A percentile compares a stretch with the other conserved stretches of the same genome.
Evolutionary conservation across 2,888 invertebrate species (phyloP).

Genomic region (Heliconius ismenius): DNA sequence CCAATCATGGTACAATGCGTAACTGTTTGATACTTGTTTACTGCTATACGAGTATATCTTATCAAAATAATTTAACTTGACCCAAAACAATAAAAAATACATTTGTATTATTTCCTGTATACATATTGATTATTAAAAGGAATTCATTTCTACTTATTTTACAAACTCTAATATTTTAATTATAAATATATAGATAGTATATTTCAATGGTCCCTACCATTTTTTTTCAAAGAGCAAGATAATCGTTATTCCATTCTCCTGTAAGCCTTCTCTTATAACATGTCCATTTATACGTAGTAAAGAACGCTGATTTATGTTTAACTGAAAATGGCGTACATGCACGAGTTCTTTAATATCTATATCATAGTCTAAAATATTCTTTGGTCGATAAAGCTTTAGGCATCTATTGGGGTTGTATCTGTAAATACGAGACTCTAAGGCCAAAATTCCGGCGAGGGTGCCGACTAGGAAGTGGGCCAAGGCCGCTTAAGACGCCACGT

Average conservation of each 20-base stretch:
- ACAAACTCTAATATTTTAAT: too few relatives aligned
- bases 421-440: slow-evolving; percentile 25
- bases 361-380: not conserved
- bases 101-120: not conserved
- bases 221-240: too few relatives aligned
- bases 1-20: slow-evolving; percentile 14
- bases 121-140: too few relatives aligned
- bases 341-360: not conserved
- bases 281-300: not conserved
- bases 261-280: too few relatives aligned
- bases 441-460: slow-evolving; percentile 30
- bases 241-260: too few relatives aligned
- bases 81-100: not conserved
- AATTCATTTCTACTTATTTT: too few relatives aligned
- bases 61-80: not conserved
- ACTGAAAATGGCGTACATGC: not conserved
- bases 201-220: too few relatives aligned
- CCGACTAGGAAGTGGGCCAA: slow-evolving; percentile 35
- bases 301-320: not conserved
- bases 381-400: not conserved
- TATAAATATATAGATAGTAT: too few relatives aligned
- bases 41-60: too few relatives aligned
- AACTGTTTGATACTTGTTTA: slow-evolving; percentile 2
- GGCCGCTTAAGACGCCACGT: slow-evolving; percentile 34
- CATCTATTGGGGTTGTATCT: slow-evolving; percentile 11